Evolutionary conservation across 2,888 invertebrate genomes (phyloP).

Genomic region (Chrysolina americana): DNA sequence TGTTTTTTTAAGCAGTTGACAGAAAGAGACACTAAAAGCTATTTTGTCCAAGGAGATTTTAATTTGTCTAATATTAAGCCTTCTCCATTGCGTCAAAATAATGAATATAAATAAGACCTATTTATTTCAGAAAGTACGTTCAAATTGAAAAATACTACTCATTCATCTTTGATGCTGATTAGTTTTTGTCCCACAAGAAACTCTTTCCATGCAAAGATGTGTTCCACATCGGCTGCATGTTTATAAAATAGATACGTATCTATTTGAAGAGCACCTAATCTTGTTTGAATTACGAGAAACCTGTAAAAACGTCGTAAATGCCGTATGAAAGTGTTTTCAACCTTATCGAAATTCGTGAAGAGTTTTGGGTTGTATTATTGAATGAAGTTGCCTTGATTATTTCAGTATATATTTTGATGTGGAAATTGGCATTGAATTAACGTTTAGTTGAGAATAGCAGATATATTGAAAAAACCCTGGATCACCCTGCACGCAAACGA

Average conservation of each 20-base stretch:
- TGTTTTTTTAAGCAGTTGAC: too few species aligned
- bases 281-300: constrained; percentile 14
- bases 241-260: not conserved
- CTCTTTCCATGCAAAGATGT: not conserved
- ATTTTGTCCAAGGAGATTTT: too few species aligned
- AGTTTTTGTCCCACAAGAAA: not conserved
- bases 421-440: not conserved
- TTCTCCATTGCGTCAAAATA: too few species aligned
- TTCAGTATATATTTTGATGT: too few species aligned
- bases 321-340: constrained; percentile 5
- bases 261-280: constrained; percentile 10
- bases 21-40: too few species aligned
- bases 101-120: too few species aligned
- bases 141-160: too few species aligned
- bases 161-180: too few species aligned
- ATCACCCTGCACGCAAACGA: constrained; percentile 8
- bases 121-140: too few species aligned
- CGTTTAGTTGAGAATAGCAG: not conserved
- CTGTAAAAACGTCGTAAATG: not conserved
- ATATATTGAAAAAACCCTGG: not conserved
- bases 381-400: not conserved
- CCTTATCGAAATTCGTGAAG: not conserved
- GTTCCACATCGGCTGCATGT: not conserved
- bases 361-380: not conserved
- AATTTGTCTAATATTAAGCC: too few species aligned